phyloP scores from a whole-genome alignment of 1,140 invertebrate genomes.

The Phymorhynchus buccinoides region DNA sequence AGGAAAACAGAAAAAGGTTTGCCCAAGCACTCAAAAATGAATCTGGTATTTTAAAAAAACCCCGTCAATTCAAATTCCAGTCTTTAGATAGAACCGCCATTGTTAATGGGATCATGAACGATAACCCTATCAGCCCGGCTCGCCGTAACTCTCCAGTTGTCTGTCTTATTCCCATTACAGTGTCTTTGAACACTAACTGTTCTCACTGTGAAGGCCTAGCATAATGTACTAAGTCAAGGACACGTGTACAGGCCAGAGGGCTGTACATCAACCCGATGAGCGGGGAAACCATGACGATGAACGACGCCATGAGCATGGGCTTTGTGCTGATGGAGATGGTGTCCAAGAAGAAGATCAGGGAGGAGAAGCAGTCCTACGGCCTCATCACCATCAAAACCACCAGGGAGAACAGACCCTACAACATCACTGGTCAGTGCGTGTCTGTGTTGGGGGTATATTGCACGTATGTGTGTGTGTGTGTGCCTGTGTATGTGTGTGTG shows the following conservation, averaged over 20 bases:
- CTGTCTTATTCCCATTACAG: too few species aligned
- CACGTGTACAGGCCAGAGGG: conserved; percentile 38
- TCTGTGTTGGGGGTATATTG: not conserved
- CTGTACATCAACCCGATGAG: conserved; percentile 45
- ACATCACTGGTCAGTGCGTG: conserved; percentile 50
- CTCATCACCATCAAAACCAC: conserved; percentile 70
- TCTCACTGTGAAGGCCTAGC: too few species aligned
- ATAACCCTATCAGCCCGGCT: too few species aligned
- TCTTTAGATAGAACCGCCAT: too few species aligned
- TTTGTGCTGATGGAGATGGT: conserved; percentile 72
- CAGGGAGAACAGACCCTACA: conserved; percentile 64
- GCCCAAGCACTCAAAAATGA: too few species aligned
- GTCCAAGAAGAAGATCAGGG: conserved; percentile 60
- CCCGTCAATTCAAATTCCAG: too few species aligned
- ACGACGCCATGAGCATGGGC: conserved; percentile 76
- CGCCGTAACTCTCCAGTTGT: too few species aligned
- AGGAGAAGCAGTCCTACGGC: conserved; percentile 68
- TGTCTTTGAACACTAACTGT: too few species aligned
- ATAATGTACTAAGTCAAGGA: too few species aligned
- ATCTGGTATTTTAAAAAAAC: too few species aligned
- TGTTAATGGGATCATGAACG: too few species aligned
- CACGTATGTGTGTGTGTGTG: not conserved
- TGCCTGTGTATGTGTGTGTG: not conserved
- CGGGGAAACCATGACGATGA: conserved; percentile 68
- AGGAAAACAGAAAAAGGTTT: too few species aligned